These are phyloP conservation scores for Agapostemon virescens DNA, from an alignment of 2,888 invertebrate genomes.

Conservation along the genomic window DNA sequence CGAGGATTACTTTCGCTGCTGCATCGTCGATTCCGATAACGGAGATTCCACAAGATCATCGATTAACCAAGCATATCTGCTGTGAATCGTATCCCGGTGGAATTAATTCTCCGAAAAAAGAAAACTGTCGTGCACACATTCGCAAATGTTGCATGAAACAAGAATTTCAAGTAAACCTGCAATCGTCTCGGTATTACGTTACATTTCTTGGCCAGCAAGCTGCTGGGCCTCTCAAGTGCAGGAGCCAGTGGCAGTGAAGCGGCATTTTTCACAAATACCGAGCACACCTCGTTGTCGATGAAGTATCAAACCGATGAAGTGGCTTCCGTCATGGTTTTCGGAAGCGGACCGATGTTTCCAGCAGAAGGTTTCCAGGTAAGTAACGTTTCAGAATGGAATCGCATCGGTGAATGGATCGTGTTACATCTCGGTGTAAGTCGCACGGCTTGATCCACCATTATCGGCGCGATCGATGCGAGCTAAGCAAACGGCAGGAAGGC, in stretches of 20 bases:
- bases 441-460: slow-evolving; percentile 45
- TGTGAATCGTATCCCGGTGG: neutral
- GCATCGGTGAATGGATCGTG: neutral
- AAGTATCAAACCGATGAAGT: neutral
- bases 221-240: neutral
- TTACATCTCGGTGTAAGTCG: slow-evolving; percentile 16
- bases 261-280: neutral
- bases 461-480: slow-evolving; percentile 49
- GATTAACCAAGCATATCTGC: neutral
- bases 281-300: neutral
- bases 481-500: slow-evolving; percentile 11
- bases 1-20: too few species aligned
- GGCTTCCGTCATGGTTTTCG: neutral
- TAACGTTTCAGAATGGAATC: neutral
- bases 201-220: neutral
- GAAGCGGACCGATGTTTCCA: neutral
- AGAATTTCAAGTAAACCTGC: too few species aligned
- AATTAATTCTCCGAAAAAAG: neutral
- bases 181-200: neutral
- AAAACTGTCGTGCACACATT: neutral
- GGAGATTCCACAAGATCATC: neutral
- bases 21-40: neutral
- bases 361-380: neutral
- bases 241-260: too few species aligned
- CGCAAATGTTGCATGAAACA: too few species aligned